Percentiles rank a stretch among this genome's conserved stretches.
Conservation (phyloP, 2,888 invertebrate species). For the Euzetes globulus region DNA sequence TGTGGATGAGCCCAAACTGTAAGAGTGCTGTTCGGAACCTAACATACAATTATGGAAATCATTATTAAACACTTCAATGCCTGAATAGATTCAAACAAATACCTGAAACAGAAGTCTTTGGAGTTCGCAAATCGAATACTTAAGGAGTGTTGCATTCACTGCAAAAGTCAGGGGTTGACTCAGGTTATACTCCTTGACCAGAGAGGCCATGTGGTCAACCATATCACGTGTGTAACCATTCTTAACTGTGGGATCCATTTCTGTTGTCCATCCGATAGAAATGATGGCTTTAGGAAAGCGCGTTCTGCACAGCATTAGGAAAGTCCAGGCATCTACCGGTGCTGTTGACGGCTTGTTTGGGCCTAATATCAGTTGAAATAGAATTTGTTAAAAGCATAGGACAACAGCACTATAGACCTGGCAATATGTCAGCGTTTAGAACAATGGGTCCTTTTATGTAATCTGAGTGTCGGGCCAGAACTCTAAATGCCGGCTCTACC, state of each 20-base stretch:
- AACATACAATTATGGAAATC: too few species aligned
- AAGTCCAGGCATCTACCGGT: conserved; percentile 43
- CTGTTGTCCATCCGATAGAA: conserved; percentile 42
- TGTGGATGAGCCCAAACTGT: conserved; percentile 41
- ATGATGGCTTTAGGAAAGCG: conserved; percentile 42
- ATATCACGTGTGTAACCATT: conserved; percentile 41
- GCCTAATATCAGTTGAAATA: conserved; percentile 28
- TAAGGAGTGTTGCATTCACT: conserved; percentile 41
- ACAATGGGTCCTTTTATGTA: conserved; percentile 42
- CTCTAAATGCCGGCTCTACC: conserved; percentile 45
- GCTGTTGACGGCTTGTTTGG: conserved; percentile 41
- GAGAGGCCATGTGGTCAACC: conserved; percentile 42
- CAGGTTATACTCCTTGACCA: conserved; percentile 43
- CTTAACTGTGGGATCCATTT: conserved; percentile 35
- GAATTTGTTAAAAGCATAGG: not conserved
- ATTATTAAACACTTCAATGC: not conserved
- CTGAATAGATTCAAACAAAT: not conserved
- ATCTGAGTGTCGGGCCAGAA: conserved; percentile 41
- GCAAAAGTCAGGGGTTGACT: conserved; percentile 43
- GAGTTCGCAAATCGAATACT: conserved; percentile 42
- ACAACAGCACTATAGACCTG: conserved; percentile 25
- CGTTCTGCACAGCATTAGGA: conserved; percentile 42
- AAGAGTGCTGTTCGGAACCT: conserved; percentile 42
- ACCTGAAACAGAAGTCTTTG: conserved; percentile 42
- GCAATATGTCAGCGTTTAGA: conserved; percentile 42